Evolutionary conservation across 2,797 vertebrate genomes (phyloP).

Genomic region (Poliocrania exsul): DNA sequence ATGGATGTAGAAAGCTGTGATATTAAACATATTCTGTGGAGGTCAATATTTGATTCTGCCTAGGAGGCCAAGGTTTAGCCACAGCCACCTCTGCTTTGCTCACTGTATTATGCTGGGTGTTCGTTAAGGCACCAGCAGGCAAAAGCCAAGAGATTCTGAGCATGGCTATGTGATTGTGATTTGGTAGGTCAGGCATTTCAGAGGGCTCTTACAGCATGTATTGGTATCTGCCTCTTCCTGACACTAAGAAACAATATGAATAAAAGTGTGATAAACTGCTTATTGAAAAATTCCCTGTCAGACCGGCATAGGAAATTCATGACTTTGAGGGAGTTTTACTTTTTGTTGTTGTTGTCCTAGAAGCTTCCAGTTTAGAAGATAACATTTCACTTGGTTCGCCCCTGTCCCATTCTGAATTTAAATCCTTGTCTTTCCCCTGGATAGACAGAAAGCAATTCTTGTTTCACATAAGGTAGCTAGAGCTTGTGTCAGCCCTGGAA

Average conservation of each 20-base stretch:
- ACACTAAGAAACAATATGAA: background rate
- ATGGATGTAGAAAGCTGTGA: background rate
- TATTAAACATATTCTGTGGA: background rate
- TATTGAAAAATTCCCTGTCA: background rate
- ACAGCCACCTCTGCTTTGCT: background rate
- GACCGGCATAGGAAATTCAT: background rate
- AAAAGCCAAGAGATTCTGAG: background rate
- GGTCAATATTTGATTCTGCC: background rate
- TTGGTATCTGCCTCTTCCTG: background rate
- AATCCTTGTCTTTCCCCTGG: background rate
- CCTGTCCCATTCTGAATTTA: background rate
- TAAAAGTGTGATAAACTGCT: background rate
- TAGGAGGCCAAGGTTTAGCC: background rate
- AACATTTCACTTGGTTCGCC: background rate
- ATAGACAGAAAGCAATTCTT: background rate
- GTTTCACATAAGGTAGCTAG: background rate
- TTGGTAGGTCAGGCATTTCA: background rate
- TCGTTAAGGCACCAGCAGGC: background rate
- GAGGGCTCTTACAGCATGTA: background rate
- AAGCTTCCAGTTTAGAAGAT: background rate
- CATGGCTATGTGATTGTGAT: background rate
- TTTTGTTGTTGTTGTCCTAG: background rate
- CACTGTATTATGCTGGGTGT: background rate
- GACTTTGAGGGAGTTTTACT: background rate
- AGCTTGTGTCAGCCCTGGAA: background rate